These are phyloP conservation scores for Bombus cullumanus DNA, from an alignment of 1,140 invertebrate species.

Conservation along the genomic window DNA sequence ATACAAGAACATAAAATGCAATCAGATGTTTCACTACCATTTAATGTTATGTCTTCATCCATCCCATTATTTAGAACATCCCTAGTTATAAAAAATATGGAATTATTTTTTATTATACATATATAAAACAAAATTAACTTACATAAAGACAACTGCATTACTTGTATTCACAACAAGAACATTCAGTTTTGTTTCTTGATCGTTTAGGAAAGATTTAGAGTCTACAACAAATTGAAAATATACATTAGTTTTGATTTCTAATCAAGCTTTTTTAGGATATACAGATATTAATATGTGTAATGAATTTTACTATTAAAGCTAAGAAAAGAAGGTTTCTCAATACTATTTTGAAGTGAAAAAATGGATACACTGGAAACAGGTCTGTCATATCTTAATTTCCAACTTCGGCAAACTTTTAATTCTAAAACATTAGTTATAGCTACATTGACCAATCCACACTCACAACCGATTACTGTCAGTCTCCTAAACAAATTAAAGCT, in stretches of 20 bases:
- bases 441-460: slow-evolving; percentile 85
- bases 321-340: slow-evolving; percentile 69
- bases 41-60: slow-evolving; percentile 81
- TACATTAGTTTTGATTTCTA: background rate
- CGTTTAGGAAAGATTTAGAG: background rate
- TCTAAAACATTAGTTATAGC: slow-evolving; percentile 82
- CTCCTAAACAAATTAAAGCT: slow-evolving; percentile 77
- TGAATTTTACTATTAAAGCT: slow-evolving; percentile 54
- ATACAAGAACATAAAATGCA: slow-evolving; percentile 85
- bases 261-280: background rate
- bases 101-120: slow-evolving; percentile 37
- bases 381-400: slow-evolving; percentile 84
- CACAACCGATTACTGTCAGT: slow-evolving; percentile 86
- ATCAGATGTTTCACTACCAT: slow-evolving; percentile 84
- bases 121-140: slow-evolving; percentile 62
- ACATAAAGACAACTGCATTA: slow-evolving; percentile 85
- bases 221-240: slow-evolving; percentile 49
- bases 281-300: slow-evolving; percentile 12
- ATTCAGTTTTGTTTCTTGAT: slow-evolving; percentile 79
- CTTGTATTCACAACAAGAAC: slow-evolving; percentile 85
- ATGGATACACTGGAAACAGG: slow-evolving; percentile 85
- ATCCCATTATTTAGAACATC: slow-evolving; percentile 85
- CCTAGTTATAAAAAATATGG: slow-evolving; percentile 75
- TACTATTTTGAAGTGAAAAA: slow-evolving; percentile 78
- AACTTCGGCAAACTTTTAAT: slow-evolving; percentile 81